phyloP scores from a whole-genome alignment of 2,888 invertebrate species.

The Cecidostiba fungosa region DNA sequence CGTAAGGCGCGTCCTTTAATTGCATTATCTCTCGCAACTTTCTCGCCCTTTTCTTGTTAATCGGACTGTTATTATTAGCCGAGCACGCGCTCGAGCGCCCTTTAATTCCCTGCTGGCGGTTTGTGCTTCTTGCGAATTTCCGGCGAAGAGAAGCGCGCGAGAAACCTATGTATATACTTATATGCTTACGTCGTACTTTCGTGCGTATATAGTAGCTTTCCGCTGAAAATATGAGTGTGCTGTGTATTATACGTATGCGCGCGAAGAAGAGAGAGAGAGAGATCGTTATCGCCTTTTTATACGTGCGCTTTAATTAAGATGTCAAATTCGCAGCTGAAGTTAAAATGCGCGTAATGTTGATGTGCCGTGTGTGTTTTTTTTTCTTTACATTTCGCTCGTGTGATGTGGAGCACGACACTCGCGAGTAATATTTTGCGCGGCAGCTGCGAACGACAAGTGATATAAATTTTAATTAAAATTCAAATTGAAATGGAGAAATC shows the following conservation, averaged over 20 bases:
- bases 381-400: neutral
- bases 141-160: conserved; percentile 1
- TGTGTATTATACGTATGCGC: neutral
- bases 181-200: neutral
- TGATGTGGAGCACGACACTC: neutral
- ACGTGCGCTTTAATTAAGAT: conserved; percentile 57
- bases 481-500: neutral
- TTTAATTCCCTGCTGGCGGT: conserved; percentile 44
- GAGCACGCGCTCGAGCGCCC: conserved; percentile 25
- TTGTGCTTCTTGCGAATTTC: conserved; percentile 42
- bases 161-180: neutral
- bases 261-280: neutral
- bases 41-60: conserved; percentile 45
- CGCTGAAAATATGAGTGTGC: neutral
- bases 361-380: neutral
- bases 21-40: conserved; percentile 44
- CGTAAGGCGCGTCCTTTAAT: conserved; percentile 47
- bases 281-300: conserved; percentile 54
- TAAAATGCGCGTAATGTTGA: conserved; percentile 27
- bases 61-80: conserved; percentile 51
- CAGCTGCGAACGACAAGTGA: neutral
- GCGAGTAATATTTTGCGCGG: neutral
- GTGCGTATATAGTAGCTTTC: neutral
- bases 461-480: neutral
- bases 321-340: conserved; percentile 52